Base-by-base conservation (phyloP, 2,888 invertebrate genomes). In the Mylabris sibirica region DNA sequence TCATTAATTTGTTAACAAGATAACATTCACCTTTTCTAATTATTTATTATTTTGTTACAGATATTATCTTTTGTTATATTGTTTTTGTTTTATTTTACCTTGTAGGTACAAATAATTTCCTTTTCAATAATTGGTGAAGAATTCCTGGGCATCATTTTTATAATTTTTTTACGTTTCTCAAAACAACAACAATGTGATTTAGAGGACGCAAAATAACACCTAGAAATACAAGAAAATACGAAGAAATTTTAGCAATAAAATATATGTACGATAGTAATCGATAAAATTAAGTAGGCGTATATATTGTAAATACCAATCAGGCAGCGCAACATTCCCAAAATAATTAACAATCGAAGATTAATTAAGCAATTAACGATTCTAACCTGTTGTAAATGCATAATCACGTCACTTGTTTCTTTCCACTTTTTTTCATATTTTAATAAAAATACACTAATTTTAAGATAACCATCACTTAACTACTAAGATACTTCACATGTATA, bases 51-150 rank as follows among this genome's bases (percentile, higher is more conserved):
- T 12, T 22, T 57, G 20, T 49, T 49, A 30, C 30, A 30, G 30
- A 8, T 24, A 57, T 24, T 24, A 44, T 49, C 20, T 53, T 53
- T 6, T n/a, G n/a, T n/a, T 11, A 53, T 38, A 22, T 34, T 38
- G 12, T 20, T 38, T 20, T 44, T n/a, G 2, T 14, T 49, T 41
- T 34, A 62, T 68, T 72, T 80, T 85, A 92, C 91, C 88, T 91
- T 89, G 78, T 91, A 91, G 59, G 90, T 90, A 77, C 91, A 91
- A 76, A 88, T 85, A 77, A 89, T 88, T 76, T 91, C 88, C 83
- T 89, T 91, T 84, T 91, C 91, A 83, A 90, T 89, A 78, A 90
- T 84, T 62, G 90, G 90, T 75, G 87, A 88, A 75, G 89, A 90
- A 84, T 91, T 90, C 85, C 89, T 89, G 78, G 90, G 88, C 78